These are phyloP conservation scores for Gonocerus acuteangulatus DNA, from an alignment of 2,888 invertebrate genomes.

Conservation along the genomic window DNA sequence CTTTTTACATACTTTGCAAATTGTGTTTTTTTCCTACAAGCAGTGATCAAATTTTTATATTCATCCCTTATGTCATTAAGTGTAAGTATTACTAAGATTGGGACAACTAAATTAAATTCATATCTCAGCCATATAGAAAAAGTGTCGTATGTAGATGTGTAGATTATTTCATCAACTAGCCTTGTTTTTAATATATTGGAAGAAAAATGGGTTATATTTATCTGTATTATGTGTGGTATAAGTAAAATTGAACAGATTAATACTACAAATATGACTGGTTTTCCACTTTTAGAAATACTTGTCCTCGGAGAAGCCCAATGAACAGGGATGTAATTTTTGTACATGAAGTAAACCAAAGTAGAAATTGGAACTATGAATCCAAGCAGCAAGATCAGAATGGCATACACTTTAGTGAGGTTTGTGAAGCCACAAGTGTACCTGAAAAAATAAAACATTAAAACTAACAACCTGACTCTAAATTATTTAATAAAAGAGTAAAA, in stretches of 20 bases:
- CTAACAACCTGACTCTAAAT: no score
- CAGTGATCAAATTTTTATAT: background rate
- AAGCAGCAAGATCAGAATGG: background rate
- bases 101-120: conserved; percentile 1
- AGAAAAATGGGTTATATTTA: conserved; percentile 13
- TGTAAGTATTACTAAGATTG: background rate
- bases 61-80: background rate
- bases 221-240: conserved; percentile 10
- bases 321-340: background rate
- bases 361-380: conserved; percentile 4
- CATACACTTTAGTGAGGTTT: background rate
- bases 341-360: background rate
- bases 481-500: no score
- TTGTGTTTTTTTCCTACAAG: background rate
- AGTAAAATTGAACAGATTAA: conserved; percentile 8
- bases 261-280: background rate
- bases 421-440: conserved; percentile 15
- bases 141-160: background rate
- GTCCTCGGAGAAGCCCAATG: background rate
- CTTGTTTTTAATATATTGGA: background rate
- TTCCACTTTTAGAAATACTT: background rate
- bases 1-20: conserved; percentile 1
- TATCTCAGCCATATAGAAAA: conserved; percentile 8
- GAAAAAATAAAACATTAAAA: no score
- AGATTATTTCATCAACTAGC: background rate